Conservation (phyloP, 2,888 invertebrate genomes). For the Dynastes tityus region DNA sequence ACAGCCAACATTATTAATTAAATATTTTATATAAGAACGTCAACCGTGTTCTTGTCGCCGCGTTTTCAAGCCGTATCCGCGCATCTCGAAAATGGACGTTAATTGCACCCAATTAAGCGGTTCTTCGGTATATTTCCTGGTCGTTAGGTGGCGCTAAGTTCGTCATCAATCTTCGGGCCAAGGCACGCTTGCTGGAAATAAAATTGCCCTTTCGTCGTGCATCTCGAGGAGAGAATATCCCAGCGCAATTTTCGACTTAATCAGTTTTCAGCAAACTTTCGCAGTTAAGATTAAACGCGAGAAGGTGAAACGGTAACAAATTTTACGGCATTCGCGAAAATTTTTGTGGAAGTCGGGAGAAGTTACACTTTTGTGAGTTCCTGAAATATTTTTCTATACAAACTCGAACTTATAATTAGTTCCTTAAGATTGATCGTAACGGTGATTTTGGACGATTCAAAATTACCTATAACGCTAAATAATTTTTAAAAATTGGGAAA, state of each 20-base stretch:
- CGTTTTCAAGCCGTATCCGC: not conserved
- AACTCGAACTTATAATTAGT: slow-evolving; percentile 17
- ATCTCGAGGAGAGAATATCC: slow-evolving; percentile 10
- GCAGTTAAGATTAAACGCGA: slow-evolving; percentile 25
- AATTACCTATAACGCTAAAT: not conserved
- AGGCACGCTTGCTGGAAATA: slow-evolving; percentile 4
- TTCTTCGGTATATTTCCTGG: slow-evolving; percentile 27
- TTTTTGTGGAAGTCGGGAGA: not conserved
- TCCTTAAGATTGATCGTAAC: not conserved
- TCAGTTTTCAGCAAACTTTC: slow-evolving; percentile 38
- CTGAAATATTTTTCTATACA: not conserved
- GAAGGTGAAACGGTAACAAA: slow-evolving; percentile 24
- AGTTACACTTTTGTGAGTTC: not conserved
- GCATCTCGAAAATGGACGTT: slow-evolving; percentile 20
- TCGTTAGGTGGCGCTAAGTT: slow-evolving; percentile 26
- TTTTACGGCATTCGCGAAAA: slow-evolving; percentile 15
- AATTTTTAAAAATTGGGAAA: not conserved
- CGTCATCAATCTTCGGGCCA: slow-evolving; percentile 24
- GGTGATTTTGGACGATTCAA: not conserved
- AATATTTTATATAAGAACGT: slow-evolving; percentile 16
- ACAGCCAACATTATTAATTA: slow-evolving; percentile 13
- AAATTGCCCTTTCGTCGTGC: slow-evolving; percentile 17
- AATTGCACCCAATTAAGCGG: slow-evolving; percentile 32
- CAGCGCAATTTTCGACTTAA: slow-evolving; percentile 34
- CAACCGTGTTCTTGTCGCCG: not conserved